Conservation (phyloP, 2,797 vertebrate species). For the Tolypeutes matacus region DNA sequence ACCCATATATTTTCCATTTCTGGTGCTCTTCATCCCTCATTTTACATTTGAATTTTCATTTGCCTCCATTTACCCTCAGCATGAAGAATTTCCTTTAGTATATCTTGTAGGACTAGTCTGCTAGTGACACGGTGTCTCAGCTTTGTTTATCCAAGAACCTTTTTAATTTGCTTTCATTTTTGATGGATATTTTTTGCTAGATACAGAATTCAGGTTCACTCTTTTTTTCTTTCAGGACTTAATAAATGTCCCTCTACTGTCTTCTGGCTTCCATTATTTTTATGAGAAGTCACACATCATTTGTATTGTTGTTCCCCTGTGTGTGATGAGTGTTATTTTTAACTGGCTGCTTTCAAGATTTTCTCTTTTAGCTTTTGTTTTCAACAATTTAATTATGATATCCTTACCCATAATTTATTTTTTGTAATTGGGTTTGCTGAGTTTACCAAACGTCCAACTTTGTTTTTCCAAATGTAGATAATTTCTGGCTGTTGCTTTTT, state of each 20-base stretch:
- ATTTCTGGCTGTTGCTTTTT: no score
- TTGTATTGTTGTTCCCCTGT: not conserved
- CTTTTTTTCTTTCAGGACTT: not conserved
- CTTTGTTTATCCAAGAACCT: no score
- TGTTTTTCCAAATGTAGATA: not conserved
- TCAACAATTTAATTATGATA: not conserved
- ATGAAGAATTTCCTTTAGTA: not conserved
- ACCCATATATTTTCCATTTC: not conserved
- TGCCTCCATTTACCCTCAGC: not conserved
- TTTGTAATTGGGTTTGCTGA: not conserved
- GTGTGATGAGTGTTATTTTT: not conserved
- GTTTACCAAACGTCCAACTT: not conserved
- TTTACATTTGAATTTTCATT: not conserved
- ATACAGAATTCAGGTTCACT: not conserved
- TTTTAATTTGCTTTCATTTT: not conserved
- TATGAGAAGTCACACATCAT: not conserved
- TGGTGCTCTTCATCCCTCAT: not conserved
- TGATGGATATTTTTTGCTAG: not conserved
- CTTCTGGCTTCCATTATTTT: not conserved
- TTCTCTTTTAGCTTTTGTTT: not conserved
- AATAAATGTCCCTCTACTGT: not conserved
- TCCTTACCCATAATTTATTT: not conserved
- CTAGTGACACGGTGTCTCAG: not conserved
- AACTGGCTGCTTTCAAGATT: not conserved
- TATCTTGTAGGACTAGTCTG: not conserved